Base-by-base conservation (phyloP, 2,888 invertebrate species). In the Lumbricus terrestris region DNA sequence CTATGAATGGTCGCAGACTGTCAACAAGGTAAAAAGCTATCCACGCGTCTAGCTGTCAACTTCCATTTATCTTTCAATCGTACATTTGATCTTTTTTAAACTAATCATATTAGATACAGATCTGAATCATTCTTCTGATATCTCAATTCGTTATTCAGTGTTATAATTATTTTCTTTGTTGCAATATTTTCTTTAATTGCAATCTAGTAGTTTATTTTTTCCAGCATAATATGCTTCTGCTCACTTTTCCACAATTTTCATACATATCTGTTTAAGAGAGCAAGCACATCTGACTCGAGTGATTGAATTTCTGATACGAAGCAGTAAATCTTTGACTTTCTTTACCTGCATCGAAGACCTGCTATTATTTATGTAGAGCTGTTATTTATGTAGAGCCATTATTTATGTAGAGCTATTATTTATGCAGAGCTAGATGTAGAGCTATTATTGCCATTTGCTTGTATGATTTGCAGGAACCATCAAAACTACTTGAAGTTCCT, bases 401-500 rank as follows among this genome's bases (percentile, higher is more conserved):
- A n/a, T n/a, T n/a, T n/a, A n/a, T n/a, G n/a, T n/a, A n/a, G n/a
- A n/a, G n/a, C n/a, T n/a, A n/a, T n/a, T n/a, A n/a, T n/a, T n/a
- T n/a, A n/a, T n/a, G n/a, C n/a, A n/a, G n/a, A n/a, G 69, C 11
- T 8, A 69, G 29, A 69, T 69, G 29, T 69, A n/a, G 8, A 69
- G n/a, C 6, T 69, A 69, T 69, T 3, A 69, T 5, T 8, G n/a
- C 69, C 69, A 11, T 69, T 29, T n/a, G 42, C 29, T 34, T 29
- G 34, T 23, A 33, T 69, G 33, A 34, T 88, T n/a, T 54, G 23
- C 91, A 95, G 94, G 95, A 95, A 91, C 95, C 95, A 37, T 91
- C 93, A 91, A 94, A 94, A 91, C 93, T 94, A 54, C 93, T 95
- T 20, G 97, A 97, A 93, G 96, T 96, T 88, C 96, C 97, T 0